phyloP scores from a whole-genome alignment of 23 tunicate genomes.

The Botrylloides violaceus region DNA sequence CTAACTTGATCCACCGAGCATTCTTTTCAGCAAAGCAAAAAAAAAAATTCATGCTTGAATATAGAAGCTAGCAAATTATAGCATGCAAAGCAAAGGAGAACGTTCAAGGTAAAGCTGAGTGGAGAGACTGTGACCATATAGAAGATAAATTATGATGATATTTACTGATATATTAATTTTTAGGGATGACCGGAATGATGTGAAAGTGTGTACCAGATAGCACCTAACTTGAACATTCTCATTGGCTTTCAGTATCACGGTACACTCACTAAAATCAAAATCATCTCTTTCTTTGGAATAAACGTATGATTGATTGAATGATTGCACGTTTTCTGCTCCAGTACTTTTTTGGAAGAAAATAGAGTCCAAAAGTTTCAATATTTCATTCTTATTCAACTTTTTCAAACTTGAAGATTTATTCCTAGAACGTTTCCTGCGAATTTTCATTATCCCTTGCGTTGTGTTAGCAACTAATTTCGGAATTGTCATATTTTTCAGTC shows the following conservation, averaged over 20 bases:
- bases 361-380: not conserved
- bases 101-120: not conserved
- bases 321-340: not conserved
- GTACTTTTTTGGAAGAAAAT: slow-evolving; percentile 6
- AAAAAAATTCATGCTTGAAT: slow-evolving; percentile 14
- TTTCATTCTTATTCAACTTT: not conserved
- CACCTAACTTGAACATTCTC: slow-evolving; percentile 9
- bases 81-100: slow-evolving; percentile 16
- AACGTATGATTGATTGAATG: not conserved
- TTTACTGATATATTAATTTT: no score
- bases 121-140: not conserved
- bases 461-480: not conserved
- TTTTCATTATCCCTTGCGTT: not conserved
- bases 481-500: not conserved
- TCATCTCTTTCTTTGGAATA: not conserved
- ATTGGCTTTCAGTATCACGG: not conserved
- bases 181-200: no score
- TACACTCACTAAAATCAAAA: slow-evolving; percentile 16
- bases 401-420: not conserved
- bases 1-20: slow-evolving; percentile 24
- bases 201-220: no score
- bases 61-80: slow-evolving; percentile 11
- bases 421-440: not conserved
- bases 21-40: slow-evolving; percentile 23
- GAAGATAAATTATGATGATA: not conserved